A percentile compares a stretch with the other conserved stretches of the same genome.
Evolutionary conservation across 2,113 vertebrate genomes (phyloP).

Genomic region (Benitochromis conjunctus): DNA sequence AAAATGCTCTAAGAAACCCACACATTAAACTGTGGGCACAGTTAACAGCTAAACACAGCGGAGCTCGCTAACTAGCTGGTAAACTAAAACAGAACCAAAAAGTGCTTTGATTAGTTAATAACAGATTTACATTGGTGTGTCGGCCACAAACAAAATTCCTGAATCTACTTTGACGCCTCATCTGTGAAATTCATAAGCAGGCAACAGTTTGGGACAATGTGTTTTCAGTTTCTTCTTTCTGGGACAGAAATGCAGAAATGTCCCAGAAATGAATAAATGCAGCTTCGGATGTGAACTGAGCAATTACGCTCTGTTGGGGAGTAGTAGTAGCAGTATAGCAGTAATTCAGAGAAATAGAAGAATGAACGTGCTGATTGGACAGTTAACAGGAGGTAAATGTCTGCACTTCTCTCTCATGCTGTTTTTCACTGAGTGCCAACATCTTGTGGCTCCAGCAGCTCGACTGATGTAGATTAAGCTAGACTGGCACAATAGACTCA

Average conservation of each 20-base stretch:
- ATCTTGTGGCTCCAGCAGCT: conserved; percentile 32
- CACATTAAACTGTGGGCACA: neutral
- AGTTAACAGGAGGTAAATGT: neutral
- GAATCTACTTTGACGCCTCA: neutral
- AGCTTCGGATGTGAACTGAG: neutral
- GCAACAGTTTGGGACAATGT: neutral
- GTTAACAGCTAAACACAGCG: neutral
- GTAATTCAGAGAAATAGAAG: neutral
- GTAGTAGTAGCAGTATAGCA: neutral
- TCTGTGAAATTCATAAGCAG: neutral
- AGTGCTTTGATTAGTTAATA: neutral
- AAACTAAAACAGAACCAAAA: neutral
- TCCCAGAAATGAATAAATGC: neutral
- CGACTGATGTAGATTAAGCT: conserved; percentile 46
- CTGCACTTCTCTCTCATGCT: neutral
- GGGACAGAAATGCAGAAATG: neutral
- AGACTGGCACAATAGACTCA: conserved; percentile 52
- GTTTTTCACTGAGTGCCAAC: conserved; percentile 30
- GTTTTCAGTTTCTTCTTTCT: neutral
- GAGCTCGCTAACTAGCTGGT: neutral
- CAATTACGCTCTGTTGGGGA: neutral
- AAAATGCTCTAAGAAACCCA: neutral
- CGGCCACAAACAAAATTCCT: neutral
- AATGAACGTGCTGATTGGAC: neutral
- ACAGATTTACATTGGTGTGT: neutral